Conservation (phyloP, 2,888 invertebrate genomes). For the Rotaria macrura region DNA sequence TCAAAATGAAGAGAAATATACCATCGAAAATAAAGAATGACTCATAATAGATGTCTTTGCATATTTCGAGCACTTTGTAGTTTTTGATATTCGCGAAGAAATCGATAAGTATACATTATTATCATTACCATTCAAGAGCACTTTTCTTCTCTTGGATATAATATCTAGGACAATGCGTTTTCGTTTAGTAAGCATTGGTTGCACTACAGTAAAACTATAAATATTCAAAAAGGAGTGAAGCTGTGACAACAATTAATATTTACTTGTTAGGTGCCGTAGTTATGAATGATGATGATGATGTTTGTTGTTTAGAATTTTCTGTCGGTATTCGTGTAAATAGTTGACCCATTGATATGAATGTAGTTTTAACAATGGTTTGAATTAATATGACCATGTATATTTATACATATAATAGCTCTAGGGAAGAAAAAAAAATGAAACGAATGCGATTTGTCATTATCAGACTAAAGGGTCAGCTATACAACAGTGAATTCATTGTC, state of each 20-base stretch:
- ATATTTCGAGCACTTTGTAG: not conserved
- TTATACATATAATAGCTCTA: not conserved
- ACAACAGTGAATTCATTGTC: slow-evolving; percentile 5
- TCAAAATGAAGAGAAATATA: not conserved
- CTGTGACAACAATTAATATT: not conserved
- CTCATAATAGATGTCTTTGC: not conserved
- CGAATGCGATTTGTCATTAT: not conserved
- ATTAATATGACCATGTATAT: not conserved
- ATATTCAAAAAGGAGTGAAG: not conserved
- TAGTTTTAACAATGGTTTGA: not conserved
- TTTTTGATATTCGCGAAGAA: not conserved
- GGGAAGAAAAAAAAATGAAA: not conserved
- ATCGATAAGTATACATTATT: no score
- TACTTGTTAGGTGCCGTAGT: not conserved
- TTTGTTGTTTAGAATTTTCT: not conserved
- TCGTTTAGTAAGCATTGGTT: not conserved
- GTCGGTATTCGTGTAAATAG: not conserved
- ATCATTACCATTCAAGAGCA: not conserved
- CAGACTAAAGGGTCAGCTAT: not conserved
- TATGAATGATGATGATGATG: not conserved
- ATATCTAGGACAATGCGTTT: not conserved
- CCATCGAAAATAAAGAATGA: not conserved
- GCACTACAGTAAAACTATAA: not conserved
- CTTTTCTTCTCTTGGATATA: not conserved
- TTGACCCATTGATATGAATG: not conserved